Evolutionary conservation across 2,888 invertebrate genomes (phyloP).

Genomic region (Apomyelois bistriatella): DNA sequence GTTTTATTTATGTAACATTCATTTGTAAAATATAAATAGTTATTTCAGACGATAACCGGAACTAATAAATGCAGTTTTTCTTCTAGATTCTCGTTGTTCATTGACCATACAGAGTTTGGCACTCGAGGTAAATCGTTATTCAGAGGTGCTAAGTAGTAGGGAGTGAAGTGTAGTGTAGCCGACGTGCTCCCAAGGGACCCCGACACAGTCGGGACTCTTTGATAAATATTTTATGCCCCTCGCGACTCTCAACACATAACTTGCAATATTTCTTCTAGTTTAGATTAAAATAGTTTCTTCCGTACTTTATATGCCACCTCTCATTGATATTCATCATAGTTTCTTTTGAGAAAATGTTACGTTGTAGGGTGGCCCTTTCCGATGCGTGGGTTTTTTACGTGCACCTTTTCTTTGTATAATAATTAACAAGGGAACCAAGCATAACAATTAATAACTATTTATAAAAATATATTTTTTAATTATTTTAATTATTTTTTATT

Average conservation of each 20-base stretch:
- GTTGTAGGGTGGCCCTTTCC: constrained; percentile 6
- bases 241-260: constrained; percentile 57
- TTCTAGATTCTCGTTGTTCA: background rate
- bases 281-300: constrained; percentile 56
- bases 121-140: constrained; percentile 42
- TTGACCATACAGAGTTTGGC: background rate
- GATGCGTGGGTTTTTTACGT: background rate
- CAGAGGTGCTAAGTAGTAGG: constrained; percentile 61
- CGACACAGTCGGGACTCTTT: constrained; percentile 65
- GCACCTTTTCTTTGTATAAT: too few species aligned
- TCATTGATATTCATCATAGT: constrained; percentile 51
- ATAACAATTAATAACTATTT: too few species aligned
- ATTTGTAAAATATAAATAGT: too few species aligned
- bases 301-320: constrained; percentile 39
- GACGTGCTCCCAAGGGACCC: constrained; percentile 45
- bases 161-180: constrained; percentile 33
- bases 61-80: too few species aligned
- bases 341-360: constrained; percentile 30
- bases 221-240: constrained; percentile 76
- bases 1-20: background rate
- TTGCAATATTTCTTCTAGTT: constrained; percentile 51
- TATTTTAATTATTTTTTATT: too few species aligned
- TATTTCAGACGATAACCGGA: too few species aligned
- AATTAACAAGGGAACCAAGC: too few species aligned
- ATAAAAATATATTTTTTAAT: too few species aligned